A percentile compares a stretch with the other conserved stretches of the same genome.
These are phyloP conservation scores for Tiaroga cobitis DNA, from an alignment of 2,797 vertebrate species.

Conservation along the genomic window DNA sequence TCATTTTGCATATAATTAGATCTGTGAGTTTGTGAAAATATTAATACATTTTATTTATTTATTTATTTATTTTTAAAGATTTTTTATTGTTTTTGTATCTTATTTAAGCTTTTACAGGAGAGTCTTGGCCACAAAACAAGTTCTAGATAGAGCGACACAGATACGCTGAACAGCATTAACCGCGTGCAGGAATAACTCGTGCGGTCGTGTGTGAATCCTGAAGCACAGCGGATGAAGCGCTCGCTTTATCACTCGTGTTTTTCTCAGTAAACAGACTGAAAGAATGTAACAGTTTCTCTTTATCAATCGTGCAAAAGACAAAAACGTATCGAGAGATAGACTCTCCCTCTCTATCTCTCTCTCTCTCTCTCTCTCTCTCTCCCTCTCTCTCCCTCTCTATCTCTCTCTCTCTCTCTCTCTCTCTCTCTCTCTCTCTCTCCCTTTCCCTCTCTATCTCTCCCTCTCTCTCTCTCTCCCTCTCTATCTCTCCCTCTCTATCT, in stretches of 20 bases:
- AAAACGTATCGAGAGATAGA: too few relatives aligned
- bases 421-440: too few relatives aligned
- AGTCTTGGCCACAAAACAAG: background rate
- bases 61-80: too few relatives aligned
- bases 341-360: too few relatives aligned
- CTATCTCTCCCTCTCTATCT: fast-evolving
- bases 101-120: background rate
- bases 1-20: background rate
- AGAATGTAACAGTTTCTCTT: background rate
- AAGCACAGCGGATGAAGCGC: background rate
- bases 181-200: too few relatives aligned
- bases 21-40: background rate
- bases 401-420: too few relatives aligned
- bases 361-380: too few relatives aligned
- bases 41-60: background rate
- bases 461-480: too few relatives aligned
- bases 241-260: background rate
- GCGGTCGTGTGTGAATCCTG: background rate
- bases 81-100: background rate
- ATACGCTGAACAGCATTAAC: background rate
- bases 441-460: fast-evolving
- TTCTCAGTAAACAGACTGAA: background rate
- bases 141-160: background rate
- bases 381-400: too few relatives aligned
- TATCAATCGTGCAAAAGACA: background rate